Evolutionary conservation across 2,888 invertebrate genomes (phyloP).

Genomic region (Drosophila paucipuncta): DNA sequence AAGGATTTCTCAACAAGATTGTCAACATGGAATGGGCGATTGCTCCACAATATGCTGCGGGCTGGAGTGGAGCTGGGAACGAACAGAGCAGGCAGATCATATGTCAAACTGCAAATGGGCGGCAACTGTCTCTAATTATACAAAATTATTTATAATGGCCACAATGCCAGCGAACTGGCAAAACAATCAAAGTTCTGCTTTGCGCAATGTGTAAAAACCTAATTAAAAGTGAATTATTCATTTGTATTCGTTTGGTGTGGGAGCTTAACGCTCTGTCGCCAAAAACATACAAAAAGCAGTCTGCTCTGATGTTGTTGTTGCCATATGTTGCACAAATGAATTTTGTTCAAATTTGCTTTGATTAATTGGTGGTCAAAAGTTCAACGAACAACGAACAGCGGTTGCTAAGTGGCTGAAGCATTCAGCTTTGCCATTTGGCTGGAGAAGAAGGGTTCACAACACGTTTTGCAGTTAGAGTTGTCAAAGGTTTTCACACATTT

Average conservation of each 20-base stretch:
- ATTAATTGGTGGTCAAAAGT: conserved; percentile 81
- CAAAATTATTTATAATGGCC: conserved; percentile 79
- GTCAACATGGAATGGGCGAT: conserved; percentile 13
- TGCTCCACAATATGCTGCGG: conserved; percentile 14
- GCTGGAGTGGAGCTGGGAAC: not conserved
- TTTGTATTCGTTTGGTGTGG: conserved; percentile 60
- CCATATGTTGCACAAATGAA: conserved; percentile 78
- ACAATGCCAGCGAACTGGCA: conserved; percentile 24
- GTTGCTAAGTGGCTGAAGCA: conserved; percentile 53
- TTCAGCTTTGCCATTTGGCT: not conserved
- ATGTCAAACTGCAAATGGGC: conserved; percentile 64
- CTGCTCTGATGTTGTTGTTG: conserved; percentile 53
- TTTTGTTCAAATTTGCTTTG: conserved; percentile 75
- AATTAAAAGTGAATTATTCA: conserved; percentile 82
- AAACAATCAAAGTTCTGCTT: conserved; percentile 39
- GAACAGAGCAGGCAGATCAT: conserved; percentile 31
- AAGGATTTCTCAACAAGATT: conserved; percentile 64
- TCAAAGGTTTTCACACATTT: not conserved
- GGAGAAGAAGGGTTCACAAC: conserved; percentile 5
- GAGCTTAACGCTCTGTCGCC: conserved; percentile 45
- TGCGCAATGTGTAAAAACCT: conserved; percentile 67
- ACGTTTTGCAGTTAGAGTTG: not conserved
- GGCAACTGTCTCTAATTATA: conserved; percentile 77
- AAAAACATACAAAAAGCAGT: conserved; percentile 65
- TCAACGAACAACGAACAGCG: conserved; percentile 64